These are phyloP conservation scores for Platyrinchus mystaceus DNA, from an alignment of 2,797 vertebrate species.

Conservation along the genomic window DNA sequence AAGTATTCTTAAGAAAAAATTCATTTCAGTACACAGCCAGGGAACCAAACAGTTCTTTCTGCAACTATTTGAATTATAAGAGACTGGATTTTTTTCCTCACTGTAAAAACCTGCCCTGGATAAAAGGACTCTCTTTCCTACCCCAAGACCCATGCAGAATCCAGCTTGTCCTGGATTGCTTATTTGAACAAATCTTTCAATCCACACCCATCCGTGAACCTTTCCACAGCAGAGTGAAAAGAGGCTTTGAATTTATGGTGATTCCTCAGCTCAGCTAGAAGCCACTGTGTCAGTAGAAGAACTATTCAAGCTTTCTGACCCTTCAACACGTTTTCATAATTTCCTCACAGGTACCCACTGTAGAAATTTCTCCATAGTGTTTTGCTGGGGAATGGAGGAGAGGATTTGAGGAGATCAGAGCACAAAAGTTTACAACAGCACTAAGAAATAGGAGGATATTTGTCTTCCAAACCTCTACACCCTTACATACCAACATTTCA, in stretches of 20 bases:
- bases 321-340: not conserved
- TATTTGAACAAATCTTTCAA: not conserved
- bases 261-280: not conserved
- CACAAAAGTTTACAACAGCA: not conserved
- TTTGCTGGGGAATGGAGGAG: not conserved
- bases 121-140: not conserved
- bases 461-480: not conserved
- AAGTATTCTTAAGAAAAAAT: not conserved
- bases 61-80: not conserved
- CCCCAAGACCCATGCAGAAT: not conserved
- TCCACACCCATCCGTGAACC: not conserved
- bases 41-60: not conserved
- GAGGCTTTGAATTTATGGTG: not conserved
- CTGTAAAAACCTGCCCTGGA: not conserved
- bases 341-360: not conserved
- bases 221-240: not conserved
- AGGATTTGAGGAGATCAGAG: not conserved
- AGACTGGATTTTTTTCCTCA: not conserved
- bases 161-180: not conserved
- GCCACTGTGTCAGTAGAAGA: not conserved
- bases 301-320: not conserved
- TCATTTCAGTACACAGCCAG: not conserved
- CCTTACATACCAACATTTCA: not conserved
- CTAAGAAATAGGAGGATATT: not conserved
- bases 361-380: not conserved